Evolutionary conservation across 2,113 vertebrate species (phyloP), one percentile per base, ranked within the genome.

Genomic region (Phalacrocorax pelagicus): DNA sequence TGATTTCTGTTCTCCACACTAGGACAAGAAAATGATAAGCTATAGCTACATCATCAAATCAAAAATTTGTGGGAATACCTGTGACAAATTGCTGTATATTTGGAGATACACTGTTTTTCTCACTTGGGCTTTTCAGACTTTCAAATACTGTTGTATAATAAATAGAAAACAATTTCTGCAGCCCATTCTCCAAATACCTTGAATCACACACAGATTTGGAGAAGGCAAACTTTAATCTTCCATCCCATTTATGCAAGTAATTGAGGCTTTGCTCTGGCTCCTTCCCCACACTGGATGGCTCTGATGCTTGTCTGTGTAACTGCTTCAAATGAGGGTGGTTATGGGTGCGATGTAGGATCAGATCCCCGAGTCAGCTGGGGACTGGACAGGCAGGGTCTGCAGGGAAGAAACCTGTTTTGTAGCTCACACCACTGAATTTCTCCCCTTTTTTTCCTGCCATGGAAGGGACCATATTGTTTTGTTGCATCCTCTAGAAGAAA

Each of bases 1-100:
- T 95, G 67, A 81, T 90, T 92, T 92, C 40, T 81, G 10, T 83
- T 91, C 36, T 96, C 34, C 65, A 81, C n/a, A 74, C 22, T 71
- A 63, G 66, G 61, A 63, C 17, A 88, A 86, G 44, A 54, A 80
- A 86, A 69, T 16, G 0, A 77, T 59, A 62, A 86, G 10, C 47
- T 74, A 20, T 19, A 89, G 23, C 22, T 81, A 11, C 69, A 90
- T 82, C 70, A 90, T 54, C n/a, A 87, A 62, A 91, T 85, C 1
- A 79, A 79, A 93, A 52, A 32, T 7, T 34, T 77, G 24, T 34
- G 44, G 42, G 73, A 86, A 86, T 79, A 88, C 57, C 57, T 79
- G 22, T n/a, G 72, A 72, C 3, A 1, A 86, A 92, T 46, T 47
- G 13, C 24, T 49, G 49, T 20, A 6, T 55, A 55, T 40, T 83